These are phyloP conservation scores for Peromyscus melanophrys DNA, from an alignment of 2,797 vertebrate genomes.

Conservation along the genomic window DNA sequence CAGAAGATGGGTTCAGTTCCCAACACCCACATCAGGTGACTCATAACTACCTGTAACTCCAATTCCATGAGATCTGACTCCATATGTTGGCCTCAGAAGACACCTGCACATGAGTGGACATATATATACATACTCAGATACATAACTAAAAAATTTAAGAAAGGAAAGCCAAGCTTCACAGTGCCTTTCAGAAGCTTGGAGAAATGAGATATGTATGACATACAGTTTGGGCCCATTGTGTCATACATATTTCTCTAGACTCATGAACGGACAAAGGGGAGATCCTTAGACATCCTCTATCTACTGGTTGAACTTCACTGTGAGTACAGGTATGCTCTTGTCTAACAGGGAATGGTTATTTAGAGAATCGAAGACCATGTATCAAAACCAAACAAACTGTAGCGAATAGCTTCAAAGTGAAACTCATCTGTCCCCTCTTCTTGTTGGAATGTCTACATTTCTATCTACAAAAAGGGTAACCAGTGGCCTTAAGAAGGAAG, in stretches of 20 bases:
- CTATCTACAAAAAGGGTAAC: background rate
- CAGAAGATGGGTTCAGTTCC: background rate
- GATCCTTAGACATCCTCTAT: background rate
- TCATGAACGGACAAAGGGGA: constrained; percentile 10
- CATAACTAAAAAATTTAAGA: background rate
- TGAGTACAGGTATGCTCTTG: background rate
- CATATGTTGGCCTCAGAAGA: background rate
- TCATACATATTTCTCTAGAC: background rate
- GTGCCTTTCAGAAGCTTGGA: background rate
- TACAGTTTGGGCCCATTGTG: background rate
- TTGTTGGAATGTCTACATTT: background rate
- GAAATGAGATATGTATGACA: background rate
- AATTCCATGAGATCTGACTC: background rate
- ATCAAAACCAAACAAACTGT: background rate
- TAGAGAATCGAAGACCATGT: background rate
- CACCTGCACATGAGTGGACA: background rate
- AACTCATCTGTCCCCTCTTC: background rate
- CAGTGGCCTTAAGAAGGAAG: constrained; percentile 9
- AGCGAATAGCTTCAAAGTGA: background rate
- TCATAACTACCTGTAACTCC: background rate
- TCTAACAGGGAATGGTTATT: background rate
- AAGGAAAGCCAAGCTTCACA: background rate
- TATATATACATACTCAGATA: background rate
- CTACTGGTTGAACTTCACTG: background rate
- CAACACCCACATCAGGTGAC: background rate